phyloP scores from a whole-genome alignment of 2,888 invertebrate species.

The Nemotelus pantherinus region DNA sequence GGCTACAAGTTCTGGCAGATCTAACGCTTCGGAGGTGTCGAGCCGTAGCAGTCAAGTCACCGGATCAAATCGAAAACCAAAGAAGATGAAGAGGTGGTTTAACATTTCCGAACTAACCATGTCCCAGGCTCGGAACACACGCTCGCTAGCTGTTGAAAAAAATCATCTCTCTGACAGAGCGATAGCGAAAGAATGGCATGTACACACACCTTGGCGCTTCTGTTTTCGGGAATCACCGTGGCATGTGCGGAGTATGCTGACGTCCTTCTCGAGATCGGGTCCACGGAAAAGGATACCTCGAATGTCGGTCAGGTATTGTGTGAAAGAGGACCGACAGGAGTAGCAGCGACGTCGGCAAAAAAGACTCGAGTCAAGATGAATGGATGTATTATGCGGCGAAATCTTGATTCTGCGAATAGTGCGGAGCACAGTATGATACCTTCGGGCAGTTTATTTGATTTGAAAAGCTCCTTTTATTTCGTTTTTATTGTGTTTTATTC shows the following conservation, averaged over 20 bases:
- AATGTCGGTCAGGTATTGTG: slow-evolving; percentile 25
- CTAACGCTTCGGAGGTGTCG: slow-evolving; percentile 3
- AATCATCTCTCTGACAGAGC: slow-evolving; percentile 26
- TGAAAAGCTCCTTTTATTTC: slow-evolving; percentile 41
- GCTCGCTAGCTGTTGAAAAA: background rate
- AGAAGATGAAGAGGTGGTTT: slow-evolving; percentile 27
- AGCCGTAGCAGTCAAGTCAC: slow-evolving; percentile 18
- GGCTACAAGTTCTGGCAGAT: slow-evolving; percentile 3
- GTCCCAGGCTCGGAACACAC: slow-evolving; percentile 3
- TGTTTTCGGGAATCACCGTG: background rate
- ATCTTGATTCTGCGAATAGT: slow-evolving; percentile 19
- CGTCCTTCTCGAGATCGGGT: background rate
- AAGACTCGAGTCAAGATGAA: background rate
- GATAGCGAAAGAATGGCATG: background rate
- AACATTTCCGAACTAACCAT: slow-evolving; percentile 13
- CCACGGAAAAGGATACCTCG: background rate
- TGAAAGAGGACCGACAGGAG: background rate
- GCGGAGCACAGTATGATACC: slow-evolving; percentile 11
- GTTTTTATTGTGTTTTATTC: slow-evolving; percentile 34
- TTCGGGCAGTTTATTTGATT: slow-evolving; percentile 43
- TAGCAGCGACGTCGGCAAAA: background rate
- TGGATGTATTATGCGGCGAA: slow-evolving; percentile 34
- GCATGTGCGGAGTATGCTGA: background rate
- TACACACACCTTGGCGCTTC: background rate
- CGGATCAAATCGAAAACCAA: slow-evolving; percentile 40